phyloP scores from a whole-genome alignment of 2,888 invertebrate species.

The Meandrusa payeni region DNA sequence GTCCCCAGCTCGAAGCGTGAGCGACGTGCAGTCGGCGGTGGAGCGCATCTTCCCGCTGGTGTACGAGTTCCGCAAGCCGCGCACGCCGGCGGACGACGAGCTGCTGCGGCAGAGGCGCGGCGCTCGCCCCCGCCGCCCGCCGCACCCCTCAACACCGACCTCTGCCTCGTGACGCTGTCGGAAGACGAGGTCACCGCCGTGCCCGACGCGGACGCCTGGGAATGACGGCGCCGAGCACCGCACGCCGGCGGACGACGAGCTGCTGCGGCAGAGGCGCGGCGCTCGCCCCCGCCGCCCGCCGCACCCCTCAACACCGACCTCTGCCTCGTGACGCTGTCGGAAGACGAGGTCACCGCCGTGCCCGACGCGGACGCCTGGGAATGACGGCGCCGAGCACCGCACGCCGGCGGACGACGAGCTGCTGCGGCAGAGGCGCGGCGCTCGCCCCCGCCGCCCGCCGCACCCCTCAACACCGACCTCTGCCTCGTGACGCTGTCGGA shows the following conservation, averaged over 20 bases:
- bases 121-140: slow-evolving; percentile 40
- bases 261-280: slow-evolving; percentile 61
- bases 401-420: slow-evolving; percentile 62
- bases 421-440: slow-evolving; percentile 62
- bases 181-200: slow-evolving; percentile 50
- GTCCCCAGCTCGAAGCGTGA: slow-evolving; percentile 93
- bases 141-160: slow-evolving; percentile 33
- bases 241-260: slow-evolving; percentile 61
- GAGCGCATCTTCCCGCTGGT: slow-evolving; percentile 97
- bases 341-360: slow-evolving; percentile 46
- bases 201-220: slow-evolving; percentile 52
- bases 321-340: slow-evolving; percentile 64
- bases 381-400: slow-evolving; percentile 36
- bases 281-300: slow-evolving; percentile 40
- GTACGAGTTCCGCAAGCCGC: slow-evolving; percentile 93
- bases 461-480: slow-evolving; percentile 36
- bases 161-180: slow-evolving; percentile 63
- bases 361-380: slow-evolving; percentile 52
- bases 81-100: slow-evolving; percentile 85
- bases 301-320: slow-evolving; percentile 35
- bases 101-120: slow-evolving; percentile 62
- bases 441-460: slow-evolving; percentile 38
- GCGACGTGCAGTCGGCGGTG: slow-evolving; percentile 92
- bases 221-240: slow-evolving; percentile 37
- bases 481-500: slow-evolving; percentile 66